Evolutionary conservation across 2,888 invertebrate genomes (phyloP).

Genomic region (Cacoxenus indagator): DNA sequence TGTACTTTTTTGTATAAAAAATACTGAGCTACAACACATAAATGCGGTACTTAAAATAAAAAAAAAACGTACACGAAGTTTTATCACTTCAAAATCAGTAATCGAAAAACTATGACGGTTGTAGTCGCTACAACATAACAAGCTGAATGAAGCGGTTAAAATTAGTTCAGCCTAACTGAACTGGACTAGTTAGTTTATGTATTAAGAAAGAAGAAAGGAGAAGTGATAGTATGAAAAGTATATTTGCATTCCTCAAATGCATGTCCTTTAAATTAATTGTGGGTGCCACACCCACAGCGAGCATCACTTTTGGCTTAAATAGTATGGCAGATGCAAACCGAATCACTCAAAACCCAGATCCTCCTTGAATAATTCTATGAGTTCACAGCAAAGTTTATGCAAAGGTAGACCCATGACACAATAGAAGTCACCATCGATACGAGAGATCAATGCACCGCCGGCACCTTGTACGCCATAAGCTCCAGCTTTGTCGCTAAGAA

Average conservation of each 20-base stretch:
- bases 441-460: conserved; percentile 86
- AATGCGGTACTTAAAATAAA: neutral
- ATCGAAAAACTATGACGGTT: neutral
- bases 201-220: no score
- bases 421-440: conserved; percentile 87
- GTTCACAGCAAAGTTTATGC: conserved; percentile 74
- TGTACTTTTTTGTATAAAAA: conserved; percentile 6
- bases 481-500: conserved; percentile 86
- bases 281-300: neutral
- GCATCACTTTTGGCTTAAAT: neutral
- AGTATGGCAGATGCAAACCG: neutral
- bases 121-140: neutral
- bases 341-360: conserved; percentile 34
- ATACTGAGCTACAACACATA: neutral
- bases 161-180: neutral
- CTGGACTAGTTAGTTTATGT: no score
- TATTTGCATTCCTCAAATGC: neutral
- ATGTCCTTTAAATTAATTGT: neutral
- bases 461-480: conserved; percentile 90
- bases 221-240: neutral
- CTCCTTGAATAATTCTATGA: conserved; percentile 72
- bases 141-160: neutral
- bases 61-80: neutral
- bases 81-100: conserved; percentile 1
- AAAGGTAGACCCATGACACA: conserved; percentile 92